These are phyloP conservation scores for Balearica regulorum DNA, from an alignment of 2,797 vertebrate genomes.

Conservation along the genomic window DNA sequence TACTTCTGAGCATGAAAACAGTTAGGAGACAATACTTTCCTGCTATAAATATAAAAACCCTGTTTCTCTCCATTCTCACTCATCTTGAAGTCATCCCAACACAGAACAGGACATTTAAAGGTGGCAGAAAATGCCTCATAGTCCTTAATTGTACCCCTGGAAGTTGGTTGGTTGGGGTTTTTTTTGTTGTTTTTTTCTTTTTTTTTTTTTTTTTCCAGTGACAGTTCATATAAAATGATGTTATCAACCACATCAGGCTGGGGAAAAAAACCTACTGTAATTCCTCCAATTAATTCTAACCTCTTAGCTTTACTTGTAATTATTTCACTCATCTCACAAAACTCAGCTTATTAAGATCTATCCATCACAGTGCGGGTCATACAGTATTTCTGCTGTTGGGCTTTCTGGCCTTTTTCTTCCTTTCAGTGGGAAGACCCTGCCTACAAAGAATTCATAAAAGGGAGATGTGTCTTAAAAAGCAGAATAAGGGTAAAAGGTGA, in stretches of 20 bases:
- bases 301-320: not conserved
- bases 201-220: not conserved
- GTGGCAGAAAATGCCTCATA: not conserved
- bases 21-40: not conserved
- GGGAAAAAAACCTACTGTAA: not conserved
- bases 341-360: not conserved
- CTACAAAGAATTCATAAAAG: not conserved
- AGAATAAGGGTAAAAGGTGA: not conserved
- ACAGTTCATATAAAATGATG: not conserved
- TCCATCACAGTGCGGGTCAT: not conserved
- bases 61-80: not conserved
- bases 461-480: not conserved
- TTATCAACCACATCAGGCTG: not conserved
- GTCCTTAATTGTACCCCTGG: not conserved
- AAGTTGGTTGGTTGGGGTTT: not conserved
- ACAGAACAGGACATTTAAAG: not conserved
- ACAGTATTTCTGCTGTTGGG: not conserved
- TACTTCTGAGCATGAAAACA: not conserved
- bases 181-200: no score
- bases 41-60: not conserved
- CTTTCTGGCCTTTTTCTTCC: not conserved
- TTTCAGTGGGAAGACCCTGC: not conserved
- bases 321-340: not conserved
- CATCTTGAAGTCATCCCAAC: not conserved
- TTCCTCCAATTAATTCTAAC: slow-evolving; percentile 2